Evolutionary conservation across 2,797 vertebrate species (phyloP).

Genomic region (Phaenicophaeus curvirostris): DNA sequence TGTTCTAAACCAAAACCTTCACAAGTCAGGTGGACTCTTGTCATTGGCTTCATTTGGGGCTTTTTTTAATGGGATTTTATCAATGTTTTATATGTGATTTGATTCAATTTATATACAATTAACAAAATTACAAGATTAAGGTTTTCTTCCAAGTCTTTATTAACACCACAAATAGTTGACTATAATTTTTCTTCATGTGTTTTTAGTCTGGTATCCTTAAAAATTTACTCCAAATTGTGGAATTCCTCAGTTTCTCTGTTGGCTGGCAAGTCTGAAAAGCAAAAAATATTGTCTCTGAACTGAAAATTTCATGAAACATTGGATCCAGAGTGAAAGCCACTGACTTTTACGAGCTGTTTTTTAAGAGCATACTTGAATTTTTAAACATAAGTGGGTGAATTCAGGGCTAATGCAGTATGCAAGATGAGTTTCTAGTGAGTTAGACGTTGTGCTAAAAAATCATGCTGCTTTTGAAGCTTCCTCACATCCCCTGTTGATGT

Average conservation of each 20-base stretch:
- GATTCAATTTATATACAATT: neutral
- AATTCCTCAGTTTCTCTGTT: neutral
- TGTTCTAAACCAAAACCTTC: neutral
- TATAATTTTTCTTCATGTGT: neutral
- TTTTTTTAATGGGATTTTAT: neutral
- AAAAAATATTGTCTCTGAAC: neutral
- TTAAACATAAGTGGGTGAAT: neutral
- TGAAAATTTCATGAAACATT: neutral
- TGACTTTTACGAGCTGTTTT: neutral
- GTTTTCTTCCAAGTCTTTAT: neutral
- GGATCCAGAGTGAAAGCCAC: neutral
- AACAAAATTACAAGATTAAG: neutral
- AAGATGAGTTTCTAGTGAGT: neutral
- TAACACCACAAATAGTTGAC: neutral
- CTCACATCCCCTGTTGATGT: neutral
- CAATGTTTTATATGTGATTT: neutral
- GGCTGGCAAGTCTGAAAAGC: neutral
- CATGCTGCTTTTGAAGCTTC: neutral
- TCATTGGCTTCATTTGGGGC: neutral
- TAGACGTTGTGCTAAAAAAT: neutral
- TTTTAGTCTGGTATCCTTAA: neutral
- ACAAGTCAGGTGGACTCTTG: neutral
- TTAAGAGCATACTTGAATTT: neutral
- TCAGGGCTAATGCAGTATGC: neutral
- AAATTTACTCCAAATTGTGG: neutral